A percentile compares a stretch with the other conserved stretches of the same genome.
phyloP scores from a whole-genome alignment of 2,888 invertebrate genomes.

The Spilosoma lubricipeda region DNA sequence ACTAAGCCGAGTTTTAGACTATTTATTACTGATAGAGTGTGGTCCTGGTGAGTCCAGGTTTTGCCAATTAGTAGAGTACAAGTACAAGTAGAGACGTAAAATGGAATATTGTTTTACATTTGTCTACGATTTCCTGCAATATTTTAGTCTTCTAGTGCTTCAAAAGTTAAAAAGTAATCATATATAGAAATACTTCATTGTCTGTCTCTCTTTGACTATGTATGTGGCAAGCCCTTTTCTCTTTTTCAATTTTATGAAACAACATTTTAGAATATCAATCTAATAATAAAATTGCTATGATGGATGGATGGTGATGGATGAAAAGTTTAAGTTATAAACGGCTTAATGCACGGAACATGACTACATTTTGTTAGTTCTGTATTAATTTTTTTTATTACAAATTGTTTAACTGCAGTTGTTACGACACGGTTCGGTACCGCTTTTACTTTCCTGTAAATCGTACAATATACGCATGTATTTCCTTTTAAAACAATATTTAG shows the following conservation, averaged over 20 bases:
- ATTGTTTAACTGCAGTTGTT: slow-evolving; percentile 32
- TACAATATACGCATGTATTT: slow-evolving; percentile 61
- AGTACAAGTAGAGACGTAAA: too few relatives aligned
- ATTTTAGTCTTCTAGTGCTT: too few relatives aligned
- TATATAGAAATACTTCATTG: background rate
- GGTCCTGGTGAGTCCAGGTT: too few relatives aligned
- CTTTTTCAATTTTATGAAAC: too few relatives aligned
- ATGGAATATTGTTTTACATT: too few relatives aligned
- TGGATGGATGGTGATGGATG: background rate
- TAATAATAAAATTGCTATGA: background rate
- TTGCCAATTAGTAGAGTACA: too few relatives aligned
- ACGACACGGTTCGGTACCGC: slow-evolving; percentile 63
- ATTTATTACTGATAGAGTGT: too few relatives aligned
- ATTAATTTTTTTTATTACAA: background rate
- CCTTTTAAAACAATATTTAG: slow-evolving; percentile 54
- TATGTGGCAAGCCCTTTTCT: background rate
- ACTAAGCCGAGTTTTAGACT: too few relatives aligned
- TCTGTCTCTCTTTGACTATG: background rate
- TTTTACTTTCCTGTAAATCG: slow-evolving; percentile 78
- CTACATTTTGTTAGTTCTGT: background rate
- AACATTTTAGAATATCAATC: background rate
- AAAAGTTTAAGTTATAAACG: background rate
- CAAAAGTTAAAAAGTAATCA: too few relatives aligned
- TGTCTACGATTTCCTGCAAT: too few relatives aligned
- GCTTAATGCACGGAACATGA: background rate